phyloP scores from a whole-genome alignment of 2,797 vertebrate species.

The Sebastes hubbsi region DNA sequence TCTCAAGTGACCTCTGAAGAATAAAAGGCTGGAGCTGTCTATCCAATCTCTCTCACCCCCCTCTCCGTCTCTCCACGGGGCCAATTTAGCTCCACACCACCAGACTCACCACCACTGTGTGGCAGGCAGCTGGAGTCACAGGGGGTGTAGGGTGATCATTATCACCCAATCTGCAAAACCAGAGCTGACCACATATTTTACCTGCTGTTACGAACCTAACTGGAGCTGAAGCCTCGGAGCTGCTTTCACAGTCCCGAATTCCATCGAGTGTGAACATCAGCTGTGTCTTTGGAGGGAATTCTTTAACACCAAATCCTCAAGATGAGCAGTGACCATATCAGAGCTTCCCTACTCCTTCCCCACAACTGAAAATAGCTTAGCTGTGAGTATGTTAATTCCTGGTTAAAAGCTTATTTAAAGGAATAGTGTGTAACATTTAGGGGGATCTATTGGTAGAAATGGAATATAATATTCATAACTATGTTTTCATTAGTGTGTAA shows the following conservation, averaged over 20 bases:
- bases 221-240: not conserved
- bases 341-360: too few species aligned
- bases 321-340: not conserved
- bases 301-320: not conserved
- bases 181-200: constrained; percentile 21
- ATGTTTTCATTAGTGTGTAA: too few species aligned
- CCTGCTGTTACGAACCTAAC: constrained; percentile 15
- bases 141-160: constrained; percentile 36
- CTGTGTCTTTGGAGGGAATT: not conserved
- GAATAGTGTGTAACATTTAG: too few species aligned
- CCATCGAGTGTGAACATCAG: not conserved
- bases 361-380: not conserved
- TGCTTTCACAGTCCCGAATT: not conserved
- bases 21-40: constrained; percentile 24
- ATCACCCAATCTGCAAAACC: constrained; percentile 44
- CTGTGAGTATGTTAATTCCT: not conserved
- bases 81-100: constrained; percentile 59
- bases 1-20: constrained; percentile 40
- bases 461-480: too few species aligned
- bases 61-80: constrained; percentile 37
- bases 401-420: not conserved
- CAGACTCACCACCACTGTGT: constrained; percentile 11
- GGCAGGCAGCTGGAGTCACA: constrained; percentile 24
- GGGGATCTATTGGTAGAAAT: too few species aligned
- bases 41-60: constrained; percentile 1